phyloP scores from a whole-genome alignment of 2,888 invertebrate species.

The Drosophila paramelanica region DNA sequence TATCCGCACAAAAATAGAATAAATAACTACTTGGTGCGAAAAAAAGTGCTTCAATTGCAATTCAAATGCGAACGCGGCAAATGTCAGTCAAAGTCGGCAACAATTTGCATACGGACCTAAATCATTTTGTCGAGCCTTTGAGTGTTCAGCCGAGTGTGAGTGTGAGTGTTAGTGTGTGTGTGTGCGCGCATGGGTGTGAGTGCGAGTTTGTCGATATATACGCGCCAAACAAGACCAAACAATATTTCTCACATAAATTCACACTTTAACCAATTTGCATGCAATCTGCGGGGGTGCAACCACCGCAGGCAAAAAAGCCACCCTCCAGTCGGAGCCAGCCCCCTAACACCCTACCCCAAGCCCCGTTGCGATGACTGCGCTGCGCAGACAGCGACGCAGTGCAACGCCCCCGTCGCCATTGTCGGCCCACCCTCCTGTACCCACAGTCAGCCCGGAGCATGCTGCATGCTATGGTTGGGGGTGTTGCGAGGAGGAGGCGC shows the following conservation, averaged over 20 bases:
- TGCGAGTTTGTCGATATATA: slow-evolving; percentile 26
- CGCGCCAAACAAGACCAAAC: slow-evolving; percentile 82
- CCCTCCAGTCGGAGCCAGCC: slow-evolving; percentile 6
- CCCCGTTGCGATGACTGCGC: slow-evolving; percentile 31
- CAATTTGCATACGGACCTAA: slow-evolving; percentile 82
- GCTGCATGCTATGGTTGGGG: too few relatives aligned
- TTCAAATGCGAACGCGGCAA: slow-evolving; percentile 65
- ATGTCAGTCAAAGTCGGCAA: slow-evolving; percentile 80
- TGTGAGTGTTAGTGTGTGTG: slow-evolving; percentile 25
- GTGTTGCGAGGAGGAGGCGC: not conserved
- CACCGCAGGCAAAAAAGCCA: slow-evolving; percentile 16
- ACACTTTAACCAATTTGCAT: slow-evolving; percentile 84
- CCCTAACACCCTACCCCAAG: slow-evolving; percentile 6
- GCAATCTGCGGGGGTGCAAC: slow-evolving; percentile 79
- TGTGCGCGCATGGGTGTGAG: slow-evolving; percentile 25
- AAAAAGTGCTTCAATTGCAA: slow-evolving; percentile 47
- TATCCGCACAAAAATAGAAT: slow-evolving; percentile 11
- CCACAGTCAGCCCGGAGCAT: too few relatives aligned
- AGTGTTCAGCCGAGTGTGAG: slow-evolving; percentile 37
- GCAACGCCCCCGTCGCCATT: slow-evolving; percentile 66
- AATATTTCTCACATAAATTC: slow-evolving; percentile 85
- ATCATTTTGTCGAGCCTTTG: slow-evolving; percentile 77
- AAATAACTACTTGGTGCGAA: not conserved
- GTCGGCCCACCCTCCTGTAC: slow-evolving; percentile 17
- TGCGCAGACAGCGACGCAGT: slow-evolving; percentile 60